Evolutionary conservation across 2,113 vertebrate genomes (phyloP), one percentile per base, ranked within the genome.

Genomic region (Lepisosteus oculatus): DNA sequence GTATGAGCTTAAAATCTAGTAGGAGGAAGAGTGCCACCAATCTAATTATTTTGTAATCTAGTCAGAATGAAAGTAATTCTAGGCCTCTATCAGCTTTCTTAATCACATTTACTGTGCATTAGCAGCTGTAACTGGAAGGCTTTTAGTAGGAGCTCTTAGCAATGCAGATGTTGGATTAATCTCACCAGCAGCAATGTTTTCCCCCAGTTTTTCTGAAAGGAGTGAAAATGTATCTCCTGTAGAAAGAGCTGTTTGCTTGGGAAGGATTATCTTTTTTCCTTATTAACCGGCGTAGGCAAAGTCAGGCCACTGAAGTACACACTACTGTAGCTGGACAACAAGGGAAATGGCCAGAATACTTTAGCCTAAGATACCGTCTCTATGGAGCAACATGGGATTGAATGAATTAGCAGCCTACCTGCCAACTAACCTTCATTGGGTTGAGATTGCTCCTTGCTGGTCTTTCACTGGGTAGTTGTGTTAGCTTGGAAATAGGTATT

Each of bases 21-120:
- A 89, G 87, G 89, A 81, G 89, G 81, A 81, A 93, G 93, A 94
- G 90, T 93, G 91, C 90, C 88, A 91, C 85, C 90, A 94, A 97
- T 95, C 90, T 93, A 94, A 97, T 97, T 95, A 96, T 78, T 87
- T 86, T 77, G 91, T 93, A 94, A 96, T 96, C 92, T 93, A 90
- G 91, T 94, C 93, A 91, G 89, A 93, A 92, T 83, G 87, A 86
- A 86, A 96, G 93, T 93, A 93, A 95, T 95, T 94, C 94, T 88
- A 88, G 90, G 89, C 91, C 90, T 90, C 90, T 92, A 90, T 91
- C 85, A 81, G 89, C 86, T 79, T 85, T 81, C 86, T 63, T 96
- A 96, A 97, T 98, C 89, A 87, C 81, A 94, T 98, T 97, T 88
- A 79, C 78, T 51, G 43, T 93, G 88, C 94, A 94, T 95, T 95